A percentile compares a stretch with the other conserved stretches of the same genome.
Conservation (phyloP, 2,797 vertebrate species). For the Microctenopoma stevenorrisi region DNA sequence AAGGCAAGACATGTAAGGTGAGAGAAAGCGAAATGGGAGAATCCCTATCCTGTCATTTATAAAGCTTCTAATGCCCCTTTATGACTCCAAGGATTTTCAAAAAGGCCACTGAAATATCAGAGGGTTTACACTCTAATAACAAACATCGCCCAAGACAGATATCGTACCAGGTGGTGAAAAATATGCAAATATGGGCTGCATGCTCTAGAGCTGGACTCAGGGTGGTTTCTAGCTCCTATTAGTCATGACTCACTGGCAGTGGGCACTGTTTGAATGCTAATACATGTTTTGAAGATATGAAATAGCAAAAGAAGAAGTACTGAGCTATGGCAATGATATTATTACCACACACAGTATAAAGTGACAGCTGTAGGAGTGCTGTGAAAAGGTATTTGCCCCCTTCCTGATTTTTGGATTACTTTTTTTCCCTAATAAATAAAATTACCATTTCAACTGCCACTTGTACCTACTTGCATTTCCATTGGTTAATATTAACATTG, state of each 20-base stretch:
- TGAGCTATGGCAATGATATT: conserved; percentile 22
- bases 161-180: conserved; percentile 53
- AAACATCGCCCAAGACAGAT: conserved; percentile 52
- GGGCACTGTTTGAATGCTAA: conserved; percentile 33
- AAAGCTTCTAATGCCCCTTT: conserved; percentile 50
- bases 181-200: conserved; percentile 46
- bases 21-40: conserved; percentile 12
- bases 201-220: conserved; percentile 42
- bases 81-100: conserved; percentile 68
- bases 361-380: background rate
- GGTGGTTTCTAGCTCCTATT: conserved; percentile 46
- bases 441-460: no score
- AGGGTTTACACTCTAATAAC: conserved; percentile 63
- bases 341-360: conserved; percentile 11
- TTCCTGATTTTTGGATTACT: background rate
- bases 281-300: conserved; percentile 31
- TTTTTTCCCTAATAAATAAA: no score
- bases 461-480: no score
- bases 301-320: conserved; percentile 26
- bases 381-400: background rate
- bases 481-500: no score
- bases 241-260: conserved; percentile 46
- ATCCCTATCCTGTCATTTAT: conserved; percentile 58
- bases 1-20: background rate
- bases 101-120: conserved; percentile 77